These are phyloP conservation scores for Linnaemya tessellans DNA, from an alignment of 2,888 invertebrate species.

Conservation along the genomic window DNA sequence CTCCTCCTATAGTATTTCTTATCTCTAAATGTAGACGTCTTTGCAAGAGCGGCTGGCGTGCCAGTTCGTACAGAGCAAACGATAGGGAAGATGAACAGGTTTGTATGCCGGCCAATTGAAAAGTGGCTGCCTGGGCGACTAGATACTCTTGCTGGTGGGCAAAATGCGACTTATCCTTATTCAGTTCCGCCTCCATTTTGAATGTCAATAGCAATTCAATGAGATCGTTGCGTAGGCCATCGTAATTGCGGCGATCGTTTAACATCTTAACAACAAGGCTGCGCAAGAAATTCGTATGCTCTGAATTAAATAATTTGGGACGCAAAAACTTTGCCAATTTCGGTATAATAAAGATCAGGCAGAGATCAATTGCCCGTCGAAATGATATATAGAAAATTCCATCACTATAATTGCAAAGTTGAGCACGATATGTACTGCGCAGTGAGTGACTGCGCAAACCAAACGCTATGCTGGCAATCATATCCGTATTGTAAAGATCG, in stretches of 20 bases:
- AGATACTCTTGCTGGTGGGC: constrained; percentile 80
- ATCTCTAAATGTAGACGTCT: constrained; percentile 83
- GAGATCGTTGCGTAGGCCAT: constrained; percentile 83
- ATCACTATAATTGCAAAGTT: constrained; percentile 82
- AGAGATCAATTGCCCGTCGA: constrained; percentile 81
- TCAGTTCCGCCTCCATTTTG: constrained; percentile 80
- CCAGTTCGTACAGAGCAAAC: constrained; percentile 83
- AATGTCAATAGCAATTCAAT: constrained; percentile 84
- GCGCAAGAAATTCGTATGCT: constrained; percentile 81
- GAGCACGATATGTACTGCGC: constrained; percentile 81
- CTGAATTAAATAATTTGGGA: constrained; percentile 78
- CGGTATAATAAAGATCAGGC: constrained; percentile 83
- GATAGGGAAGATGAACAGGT: constrained; percentile 83
- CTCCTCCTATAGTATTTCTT: constrained; percentile 76
- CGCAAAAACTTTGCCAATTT: constrained; percentile 79
- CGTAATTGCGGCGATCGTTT: constrained; percentile 82
- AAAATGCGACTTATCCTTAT: constrained; percentile 78
- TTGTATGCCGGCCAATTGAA: constrained; percentile 82
- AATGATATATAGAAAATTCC: constrained; percentile 81
- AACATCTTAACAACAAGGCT: constrained; percentile 83
- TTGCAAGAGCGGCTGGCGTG: constrained; percentile 83
- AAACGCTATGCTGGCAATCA: constrained; percentile 84
- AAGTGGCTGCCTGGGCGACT: constrained; percentile 82
- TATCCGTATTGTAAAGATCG: constrained; percentile 82
- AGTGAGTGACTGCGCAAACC: constrained; percentile 83